Conservation (phyloP, 2,797 vertebrate species). For the Halcyon leucocephala region DNA sequence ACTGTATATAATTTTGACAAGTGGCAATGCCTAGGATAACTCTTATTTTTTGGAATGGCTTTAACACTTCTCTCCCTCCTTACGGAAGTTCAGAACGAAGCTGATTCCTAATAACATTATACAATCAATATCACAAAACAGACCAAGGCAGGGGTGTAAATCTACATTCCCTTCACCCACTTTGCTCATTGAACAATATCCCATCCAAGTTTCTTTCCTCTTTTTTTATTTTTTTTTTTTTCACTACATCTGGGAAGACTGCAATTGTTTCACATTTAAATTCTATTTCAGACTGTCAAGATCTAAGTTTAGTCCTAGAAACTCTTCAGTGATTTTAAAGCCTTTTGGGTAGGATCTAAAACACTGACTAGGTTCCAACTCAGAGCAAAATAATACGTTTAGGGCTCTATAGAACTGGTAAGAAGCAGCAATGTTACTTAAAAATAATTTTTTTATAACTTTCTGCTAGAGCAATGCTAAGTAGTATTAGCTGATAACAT, state of each 20-base stretch:
- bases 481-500: background rate
- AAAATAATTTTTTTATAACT: background rate
- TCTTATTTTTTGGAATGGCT: background rate
- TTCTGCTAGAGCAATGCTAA: background rate
- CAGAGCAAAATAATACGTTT: background rate
- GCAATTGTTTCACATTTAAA: background rate
- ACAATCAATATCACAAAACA: background rate
- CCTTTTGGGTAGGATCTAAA: background rate
- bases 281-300: background rate
- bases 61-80: background rate
- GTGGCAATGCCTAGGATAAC: background rate
- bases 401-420: background rate
- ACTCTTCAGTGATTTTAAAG: background rate
- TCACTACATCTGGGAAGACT: background rate
- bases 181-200: background rate
- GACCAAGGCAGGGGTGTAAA: background rate
- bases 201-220: background rate
- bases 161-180: background rate
- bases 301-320: background rate
- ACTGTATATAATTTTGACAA: background rate
- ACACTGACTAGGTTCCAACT: background rate
- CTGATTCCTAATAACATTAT: background rate
- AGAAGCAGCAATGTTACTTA: background rate
- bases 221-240: background rate
- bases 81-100: background rate